These are phyloP conservation scores for Agonum fuliginosum DNA, from an alignment of 2,888 invertebrate genomes.

Conservation along the genomic window DNA sequence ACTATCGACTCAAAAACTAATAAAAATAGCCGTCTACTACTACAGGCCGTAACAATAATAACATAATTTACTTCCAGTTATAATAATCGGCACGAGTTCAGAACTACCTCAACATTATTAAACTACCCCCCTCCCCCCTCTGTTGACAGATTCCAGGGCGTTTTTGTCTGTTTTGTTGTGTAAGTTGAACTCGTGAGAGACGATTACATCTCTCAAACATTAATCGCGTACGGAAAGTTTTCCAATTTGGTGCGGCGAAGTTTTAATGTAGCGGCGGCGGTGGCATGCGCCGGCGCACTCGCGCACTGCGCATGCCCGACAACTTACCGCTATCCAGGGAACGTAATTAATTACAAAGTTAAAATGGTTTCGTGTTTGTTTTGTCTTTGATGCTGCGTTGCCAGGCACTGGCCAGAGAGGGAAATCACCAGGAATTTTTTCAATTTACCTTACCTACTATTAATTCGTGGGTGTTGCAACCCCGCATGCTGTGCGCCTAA, in stretches of 20 bases:
- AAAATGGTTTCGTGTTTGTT: constrained; percentile 50
- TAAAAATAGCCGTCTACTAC: no score
- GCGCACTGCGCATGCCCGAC: constrained; percentile 47
- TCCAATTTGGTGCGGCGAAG: constrained; percentile 56
- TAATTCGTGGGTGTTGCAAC: no score
- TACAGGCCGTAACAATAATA: no score
- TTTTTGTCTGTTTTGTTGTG: neutral
- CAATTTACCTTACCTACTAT: no score
- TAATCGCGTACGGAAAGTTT: constrained; percentile 58
- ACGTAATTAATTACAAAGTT: constrained; percentile 60
- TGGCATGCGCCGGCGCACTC: neutral
- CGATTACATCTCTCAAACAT: constrained; percentile 58
- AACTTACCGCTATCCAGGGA: constrained; percentile 47
- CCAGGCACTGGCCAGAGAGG: neutral
- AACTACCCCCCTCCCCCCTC: neutral
- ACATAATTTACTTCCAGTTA: no score
- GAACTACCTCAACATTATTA: no score
- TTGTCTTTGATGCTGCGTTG: constrained; percentile 25
- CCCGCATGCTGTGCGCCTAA: no score
- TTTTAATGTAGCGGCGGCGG: constrained; percentile 48
- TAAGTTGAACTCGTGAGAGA: neutral
- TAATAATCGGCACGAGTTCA: no score
- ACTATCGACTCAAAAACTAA: no score
- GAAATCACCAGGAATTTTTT: no score
- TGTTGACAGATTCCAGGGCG: neutral